Base-by-base conservation (phyloP, 1,140 invertebrate species). In the Drosophila serrata region DNA sequence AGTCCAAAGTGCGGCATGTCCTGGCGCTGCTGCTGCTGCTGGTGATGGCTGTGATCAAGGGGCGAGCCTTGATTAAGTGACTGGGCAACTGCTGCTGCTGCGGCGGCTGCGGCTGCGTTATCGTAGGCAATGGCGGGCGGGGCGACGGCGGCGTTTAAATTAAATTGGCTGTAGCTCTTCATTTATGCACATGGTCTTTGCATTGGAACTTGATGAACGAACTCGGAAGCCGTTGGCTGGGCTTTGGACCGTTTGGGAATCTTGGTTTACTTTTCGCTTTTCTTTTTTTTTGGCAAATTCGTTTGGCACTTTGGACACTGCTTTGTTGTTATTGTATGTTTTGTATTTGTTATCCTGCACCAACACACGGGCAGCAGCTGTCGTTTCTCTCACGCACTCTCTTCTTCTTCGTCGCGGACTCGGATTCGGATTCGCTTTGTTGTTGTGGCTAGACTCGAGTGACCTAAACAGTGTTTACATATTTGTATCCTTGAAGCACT, bases 1-100 rank as follows among this genome's bases (percentile, higher is more conserved):
- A 92, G 81, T 77, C 90, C 91, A 79, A 92, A 92, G 79, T 92
- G 91, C 70, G 91, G 91, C 91, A 92, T 92, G 68, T 82, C 84
- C 84, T 81, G 90, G 76, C 68, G 77, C 42, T 72, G 81, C 35
- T 75, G 76, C 39, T 75, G 73, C 48, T 60, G 56, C 35, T 74
- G 73, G 31, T 78, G 61, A 37, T 74, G 65, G 33, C 33, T 62
- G 40, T 37, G 64, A 42, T 68, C 64, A 27, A 69, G 46, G 6
- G 65, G 65, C 46, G 62, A 61, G 15, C 62, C 46, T 40, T 67
- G 65, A 65, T 72, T 79, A 22, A 35, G 51, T 55, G 51, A 55
- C 51, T 55, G 51, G 7, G 51, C 33, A 55, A 48, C 55, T 45
- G 68, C 53, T 58, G 69, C 55, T 58, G 68, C 53, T 58, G 69